phyloP scores from a whole-genome alignment of 2,113 vertebrate genomes.

The Arvicanthis niloticus region DNA sequence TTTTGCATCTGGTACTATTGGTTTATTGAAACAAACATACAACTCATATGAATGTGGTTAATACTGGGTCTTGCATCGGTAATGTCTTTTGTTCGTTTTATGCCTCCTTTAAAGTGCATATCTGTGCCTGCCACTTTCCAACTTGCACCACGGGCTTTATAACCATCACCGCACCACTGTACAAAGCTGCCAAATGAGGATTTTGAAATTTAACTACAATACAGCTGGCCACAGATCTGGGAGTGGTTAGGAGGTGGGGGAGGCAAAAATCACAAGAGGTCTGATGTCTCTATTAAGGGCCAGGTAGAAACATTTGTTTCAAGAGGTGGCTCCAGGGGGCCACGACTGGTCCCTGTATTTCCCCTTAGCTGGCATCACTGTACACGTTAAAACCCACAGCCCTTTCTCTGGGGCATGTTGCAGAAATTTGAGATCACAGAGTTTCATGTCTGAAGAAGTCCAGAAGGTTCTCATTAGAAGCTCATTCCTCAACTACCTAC shows the following conservation, averaged over 20 bases:
- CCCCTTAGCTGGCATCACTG: not conserved
- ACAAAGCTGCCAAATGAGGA: slow-evolving; percentile 73
- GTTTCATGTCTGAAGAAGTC: slow-evolving; percentile 55
- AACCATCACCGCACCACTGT: slow-evolving; percentile 68
- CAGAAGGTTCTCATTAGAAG: slow-evolving; percentile 77
- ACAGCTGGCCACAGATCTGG: slow-evolving; percentile 72
- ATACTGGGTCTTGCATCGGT: slow-evolving; percentile 56
- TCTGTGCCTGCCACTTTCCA: slow-evolving; percentile 77
- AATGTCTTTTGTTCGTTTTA: slow-evolving; percentile 75
- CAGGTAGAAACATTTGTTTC: slow-evolving; percentile 59
- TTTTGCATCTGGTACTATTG: slow-evolving; percentile 78
- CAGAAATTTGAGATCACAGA: slow-evolving; percentile 61
- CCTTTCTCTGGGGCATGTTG: slow-evolving; percentile 37
- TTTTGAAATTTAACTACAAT: slow-evolving; percentile 80
- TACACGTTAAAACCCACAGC: slow-evolving; percentile 51
- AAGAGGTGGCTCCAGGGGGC: not conserved
- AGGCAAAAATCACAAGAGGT: not conserved
- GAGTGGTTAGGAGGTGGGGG: not conserved
- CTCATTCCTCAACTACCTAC: slow-evolving; percentile 57
- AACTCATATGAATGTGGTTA: slow-evolving; percentile 74
- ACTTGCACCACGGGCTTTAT: slow-evolving; percentile 72
- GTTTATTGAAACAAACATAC: slow-evolving; percentile 76
- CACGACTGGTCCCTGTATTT: not conserved
- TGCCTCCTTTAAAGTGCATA: slow-evolving; percentile 73
- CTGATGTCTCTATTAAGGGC: slow-evolving; percentile 48